Evolutionary conservation across 37 sponge, comb jelly and placozoan species (phyloP).

Genomic region (Beroe forskalii): DNA sequence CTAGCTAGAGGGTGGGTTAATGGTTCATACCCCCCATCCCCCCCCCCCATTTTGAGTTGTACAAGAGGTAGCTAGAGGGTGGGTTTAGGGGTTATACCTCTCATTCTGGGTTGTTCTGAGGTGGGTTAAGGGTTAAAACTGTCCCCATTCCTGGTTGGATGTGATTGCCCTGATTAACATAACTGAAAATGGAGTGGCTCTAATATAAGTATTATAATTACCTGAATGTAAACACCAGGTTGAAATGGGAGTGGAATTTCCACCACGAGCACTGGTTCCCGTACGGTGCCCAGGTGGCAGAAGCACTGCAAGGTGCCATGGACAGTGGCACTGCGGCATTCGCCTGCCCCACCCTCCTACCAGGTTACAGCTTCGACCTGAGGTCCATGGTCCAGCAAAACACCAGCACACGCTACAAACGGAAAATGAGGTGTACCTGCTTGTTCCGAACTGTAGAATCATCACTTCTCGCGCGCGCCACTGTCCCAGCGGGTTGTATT

Average conservation of each 20-base stretch:
- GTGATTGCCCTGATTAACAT: no score
- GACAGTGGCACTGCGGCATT: not conserved
- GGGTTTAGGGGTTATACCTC: no score
- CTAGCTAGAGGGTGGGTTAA: not conserved
- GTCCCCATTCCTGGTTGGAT: no score
- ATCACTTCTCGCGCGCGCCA: no score
- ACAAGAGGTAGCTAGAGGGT: no score
- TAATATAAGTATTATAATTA: not conserved
- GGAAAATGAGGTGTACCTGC: not conserved
- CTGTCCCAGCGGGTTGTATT: no score
- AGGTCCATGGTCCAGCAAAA: not conserved
- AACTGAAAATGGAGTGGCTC: not conserved
- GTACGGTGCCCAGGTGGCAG: not conserved
- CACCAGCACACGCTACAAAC: not conserved
- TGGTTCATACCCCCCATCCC: no score
- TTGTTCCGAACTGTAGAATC: no score
- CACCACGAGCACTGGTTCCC: conserved; percentile 26
- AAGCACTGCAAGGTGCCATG: not conserved
- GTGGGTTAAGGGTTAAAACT: no score
- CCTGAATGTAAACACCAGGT: not conserved
- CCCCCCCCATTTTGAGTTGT: no score
- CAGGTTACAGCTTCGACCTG: not conserved
- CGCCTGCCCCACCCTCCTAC: not conserved
- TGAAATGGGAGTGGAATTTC: conserved; percentile 42
- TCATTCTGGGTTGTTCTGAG: no score